A percentile compares a stretch with the other conserved stretches of the same genome.
phyloP scores from a whole-genome alignment of 2,113 vertebrate species.

The Neolamprologus kungweensis region DNA sequence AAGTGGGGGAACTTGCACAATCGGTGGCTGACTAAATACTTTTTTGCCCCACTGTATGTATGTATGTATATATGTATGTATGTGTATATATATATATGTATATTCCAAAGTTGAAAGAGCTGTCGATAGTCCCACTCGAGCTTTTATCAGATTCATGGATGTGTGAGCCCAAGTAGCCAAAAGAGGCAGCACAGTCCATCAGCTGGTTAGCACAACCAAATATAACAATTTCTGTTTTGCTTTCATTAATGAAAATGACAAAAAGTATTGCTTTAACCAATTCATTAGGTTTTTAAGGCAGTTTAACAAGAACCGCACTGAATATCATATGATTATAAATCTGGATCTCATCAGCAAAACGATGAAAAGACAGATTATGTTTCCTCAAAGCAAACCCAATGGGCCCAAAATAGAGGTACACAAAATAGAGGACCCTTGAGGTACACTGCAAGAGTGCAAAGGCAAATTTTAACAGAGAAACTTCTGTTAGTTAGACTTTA shows the following conservation, averaged over 20 bases:
- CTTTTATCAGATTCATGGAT: not conserved
- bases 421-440: not conserved
- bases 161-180: not conserved
- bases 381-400: not conserved
- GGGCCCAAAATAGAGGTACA: not conserved
- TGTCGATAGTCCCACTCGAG: not conserved
- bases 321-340: not conserved
- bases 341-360: not conserved
- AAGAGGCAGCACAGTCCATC: not conserved
- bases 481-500: not conserved
- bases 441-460: not conserved
- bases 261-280: not conserved
- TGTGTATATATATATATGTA: fast-evolving
- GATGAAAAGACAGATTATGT: not conserved
- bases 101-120: not conserved
- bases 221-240: not conserved
- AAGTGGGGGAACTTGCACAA: no score
- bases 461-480: not conserved
- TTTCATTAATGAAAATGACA: not conserved
- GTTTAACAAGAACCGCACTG: not conserved
- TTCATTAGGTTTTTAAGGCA: not conserved
- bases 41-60: no score
- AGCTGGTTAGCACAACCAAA: not conserved
- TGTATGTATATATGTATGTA: fast-evolving
- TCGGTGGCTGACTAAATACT: no score